phyloP scores from a whole-genome alignment of 2,113 vertebrate genomes.

The Chloropsis hardwickii region DNA sequence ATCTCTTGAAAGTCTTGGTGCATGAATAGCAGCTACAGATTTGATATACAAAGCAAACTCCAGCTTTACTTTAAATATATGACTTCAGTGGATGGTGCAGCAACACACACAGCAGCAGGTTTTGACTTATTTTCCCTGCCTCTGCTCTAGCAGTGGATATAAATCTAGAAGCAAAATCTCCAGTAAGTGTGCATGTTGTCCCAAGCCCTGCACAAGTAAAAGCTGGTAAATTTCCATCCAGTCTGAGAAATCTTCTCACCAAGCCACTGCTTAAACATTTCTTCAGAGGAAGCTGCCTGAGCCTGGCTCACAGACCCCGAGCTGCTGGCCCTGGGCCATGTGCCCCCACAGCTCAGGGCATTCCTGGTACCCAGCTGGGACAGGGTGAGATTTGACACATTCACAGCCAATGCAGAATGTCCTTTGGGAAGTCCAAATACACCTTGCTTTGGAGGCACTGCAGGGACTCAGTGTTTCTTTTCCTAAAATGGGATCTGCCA shows the following conservation, averaged over 20 bases:
- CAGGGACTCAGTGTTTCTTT: background rate
- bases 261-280: background rate
- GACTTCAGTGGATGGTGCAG: background rate
- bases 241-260: background rate
- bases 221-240: background rate
- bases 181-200: background rate
- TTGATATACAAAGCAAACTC: background rate
- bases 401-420: background rate
- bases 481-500: background rate
- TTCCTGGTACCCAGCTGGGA: rapidly evolving
- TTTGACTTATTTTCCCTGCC: slow-evolving; percentile 3
- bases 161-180: background rate
- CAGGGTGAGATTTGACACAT: rapidly evolving
- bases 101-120: background rate
- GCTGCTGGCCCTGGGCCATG: background rate
- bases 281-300: background rate
- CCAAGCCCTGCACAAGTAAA: background rate
- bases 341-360: no score
- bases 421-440: background rate
- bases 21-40: background rate
- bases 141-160: background rate
- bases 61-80: background rate
- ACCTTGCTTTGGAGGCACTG: background rate
- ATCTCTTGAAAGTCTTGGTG: background rate
- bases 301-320: background rate